These are phyloP conservation scores for Himalopsyche phryganea DNA, from an alignment of 1,140 invertebrate genomes.

Conservation along the genomic window DNA sequence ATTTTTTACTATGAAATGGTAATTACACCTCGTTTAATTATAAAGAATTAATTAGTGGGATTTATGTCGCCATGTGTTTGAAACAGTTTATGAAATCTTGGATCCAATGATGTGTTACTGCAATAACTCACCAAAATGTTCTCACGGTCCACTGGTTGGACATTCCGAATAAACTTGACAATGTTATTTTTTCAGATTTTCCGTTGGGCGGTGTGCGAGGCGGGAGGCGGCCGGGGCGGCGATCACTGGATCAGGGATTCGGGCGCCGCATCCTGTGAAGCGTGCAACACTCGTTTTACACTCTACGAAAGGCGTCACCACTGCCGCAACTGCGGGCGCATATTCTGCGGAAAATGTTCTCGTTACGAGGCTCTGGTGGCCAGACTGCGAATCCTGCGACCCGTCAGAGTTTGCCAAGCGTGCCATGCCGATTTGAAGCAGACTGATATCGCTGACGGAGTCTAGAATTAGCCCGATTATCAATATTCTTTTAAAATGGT, in stretches of 20 bases:
- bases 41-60: no score
- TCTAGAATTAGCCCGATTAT: no score
- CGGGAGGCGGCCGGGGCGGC: constrained; percentile 76
- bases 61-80: no score
- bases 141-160: no score
- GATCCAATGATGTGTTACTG: no score
- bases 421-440: constrained; percentile 59
- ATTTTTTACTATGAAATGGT: no score
- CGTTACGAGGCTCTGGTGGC: constrained; percentile 93
- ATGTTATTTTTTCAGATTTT: constrained; percentile 61
- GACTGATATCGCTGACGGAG: not conserved
- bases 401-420: constrained; percentile 85
- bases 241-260: constrained; percentile 97
- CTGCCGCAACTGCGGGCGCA: constrained; percentile 93
- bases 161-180: no score
- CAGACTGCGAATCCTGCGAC: constrained; percentile 82
- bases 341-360: constrained; percentile 96
- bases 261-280: constrained; percentile 80
- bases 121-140: no score
- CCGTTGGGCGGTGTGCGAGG: constrained; percentile 93
- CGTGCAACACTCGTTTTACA: constrained; percentile 84
- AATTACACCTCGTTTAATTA: no score
- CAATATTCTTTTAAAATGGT: no score
- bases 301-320: constrained; percentile 95
- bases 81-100: no score